Evolutionary conservation across 2,888 invertebrate genomes (phyloP).

Genomic region (Pseudanteris insignis): DNA sequence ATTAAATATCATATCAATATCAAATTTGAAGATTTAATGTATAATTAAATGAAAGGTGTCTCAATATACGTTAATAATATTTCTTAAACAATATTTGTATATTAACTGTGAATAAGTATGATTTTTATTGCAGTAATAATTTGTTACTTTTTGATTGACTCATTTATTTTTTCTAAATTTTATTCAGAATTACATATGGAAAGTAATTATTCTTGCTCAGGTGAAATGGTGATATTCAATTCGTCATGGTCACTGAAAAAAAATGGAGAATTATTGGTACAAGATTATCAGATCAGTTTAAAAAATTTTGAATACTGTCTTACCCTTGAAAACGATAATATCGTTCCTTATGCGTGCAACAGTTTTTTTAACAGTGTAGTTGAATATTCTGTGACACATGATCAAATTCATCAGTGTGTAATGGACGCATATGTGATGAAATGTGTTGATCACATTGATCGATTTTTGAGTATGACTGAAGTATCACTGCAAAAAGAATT

Average conservation of each 20-base stretch:
- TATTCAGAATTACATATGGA: constrained; percentile 9
- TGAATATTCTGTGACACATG: neutral
- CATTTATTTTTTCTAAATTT: too few relatives aligned
- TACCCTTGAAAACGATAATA: constrained; percentile 1
- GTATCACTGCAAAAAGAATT: constrained; percentile 9
- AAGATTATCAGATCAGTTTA: neutral
- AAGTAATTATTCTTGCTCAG: constrained; percentile 3
- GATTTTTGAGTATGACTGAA: neutral
- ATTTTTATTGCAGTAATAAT: too few relatives aligned
- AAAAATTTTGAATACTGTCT: constrained; percentile 13
- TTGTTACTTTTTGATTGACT: too few relatives aligned
- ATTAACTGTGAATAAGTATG: too few relatives aligned
- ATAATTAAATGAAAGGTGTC: too few relatives aligned
- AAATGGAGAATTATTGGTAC: constrained; percentile 1
- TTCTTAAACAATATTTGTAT: too few relatives aligned
- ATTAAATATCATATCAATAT: too few relatives aligned
- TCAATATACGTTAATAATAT: too few relatives aligned
- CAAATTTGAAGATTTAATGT: too few relatives aligned
- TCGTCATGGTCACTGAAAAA: constrained; percentile 6
- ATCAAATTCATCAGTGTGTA: constrained; percentile 2
- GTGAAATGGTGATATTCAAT: neutral
- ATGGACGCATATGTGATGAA: constrained; percentile 6
- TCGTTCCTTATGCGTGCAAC: constrained; percentile 3
- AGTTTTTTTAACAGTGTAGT: too few relatives aligned
- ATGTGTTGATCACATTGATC: neutral